Conservation (phyloP, 2,113 vertebrate genomes). For the Petrocephalus zakoni region DNA sequence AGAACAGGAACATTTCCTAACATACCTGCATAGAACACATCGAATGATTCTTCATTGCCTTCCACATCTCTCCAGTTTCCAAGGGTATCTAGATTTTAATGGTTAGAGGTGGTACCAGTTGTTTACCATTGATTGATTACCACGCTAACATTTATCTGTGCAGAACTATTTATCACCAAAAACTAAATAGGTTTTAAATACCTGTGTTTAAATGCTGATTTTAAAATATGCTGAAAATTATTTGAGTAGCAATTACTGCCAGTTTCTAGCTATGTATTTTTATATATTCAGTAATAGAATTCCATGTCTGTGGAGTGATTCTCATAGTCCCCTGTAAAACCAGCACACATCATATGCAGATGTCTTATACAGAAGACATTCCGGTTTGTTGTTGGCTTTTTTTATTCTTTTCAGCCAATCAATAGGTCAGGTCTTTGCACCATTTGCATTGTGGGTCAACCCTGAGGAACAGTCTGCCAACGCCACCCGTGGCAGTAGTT, state of each 20-base stretch:
- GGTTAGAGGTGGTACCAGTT: not conserved
- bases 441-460: not conserved
- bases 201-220: not conserved
- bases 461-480: not conserved
- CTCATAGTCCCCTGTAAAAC: not conserved
- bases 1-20: not conserved
- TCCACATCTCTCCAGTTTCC: not conserved
- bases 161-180: not conserved
- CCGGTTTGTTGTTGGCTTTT: not conserved
- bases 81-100: not conserved
- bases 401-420: not conserved
- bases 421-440: not conserved
- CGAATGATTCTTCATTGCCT: not conserved
- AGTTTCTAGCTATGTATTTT: not conserved
- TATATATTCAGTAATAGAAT: not conserved
- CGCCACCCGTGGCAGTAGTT: not conserved
- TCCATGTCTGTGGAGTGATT: not conserved
- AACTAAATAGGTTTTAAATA: not conserved
- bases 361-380: not conserved
- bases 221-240: not conserved
- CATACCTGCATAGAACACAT: not conserved
- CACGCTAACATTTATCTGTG: not conserved
- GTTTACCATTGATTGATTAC: not conserved
- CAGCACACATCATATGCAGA: not conserved
- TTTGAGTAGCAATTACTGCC: not conserved